Conservation (phyloP, 2,888 invertebrate species). For the Loripinus fragilis region DNA sequence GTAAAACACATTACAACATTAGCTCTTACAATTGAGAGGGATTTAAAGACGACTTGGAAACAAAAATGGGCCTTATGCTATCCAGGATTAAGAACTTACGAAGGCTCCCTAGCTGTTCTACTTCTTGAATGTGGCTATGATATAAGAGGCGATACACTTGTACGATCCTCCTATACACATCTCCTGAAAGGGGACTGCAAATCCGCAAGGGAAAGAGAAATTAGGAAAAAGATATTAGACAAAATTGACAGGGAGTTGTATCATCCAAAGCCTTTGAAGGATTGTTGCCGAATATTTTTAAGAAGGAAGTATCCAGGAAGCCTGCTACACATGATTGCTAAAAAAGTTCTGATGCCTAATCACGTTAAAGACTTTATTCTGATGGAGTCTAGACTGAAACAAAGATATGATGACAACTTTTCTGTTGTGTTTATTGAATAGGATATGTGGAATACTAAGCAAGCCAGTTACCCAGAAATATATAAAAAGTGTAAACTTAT, state of each 20-base stretch:
- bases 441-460: too few species aligned
- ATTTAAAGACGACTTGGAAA: neutral
- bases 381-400: neutral
- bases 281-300: neutral
- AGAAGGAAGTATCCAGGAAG: neutral
- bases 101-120: neutral
- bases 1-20: neutral
- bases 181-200: neutral
- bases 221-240: neutral
- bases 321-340: too few species aligned
- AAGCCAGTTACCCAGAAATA: too few species aligned
- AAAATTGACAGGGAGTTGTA: neutral
- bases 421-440: too few species aligned
- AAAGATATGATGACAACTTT: too few species aligned
- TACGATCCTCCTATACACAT: neutral
- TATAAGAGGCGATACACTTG: neutral
- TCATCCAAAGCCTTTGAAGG: neutral
- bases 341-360: neutral
- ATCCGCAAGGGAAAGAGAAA: too few species aligned
- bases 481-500: too few species aligned
- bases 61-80: too few species aligned
- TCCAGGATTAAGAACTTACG: neutral
- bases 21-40: neutral
- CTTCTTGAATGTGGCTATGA: too few species aligned
- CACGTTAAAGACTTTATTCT: neutral